phyloP scores from a whole-genome alignment of 2,797 vertebrate species.

The Sebastiscus tertius region DNA sequence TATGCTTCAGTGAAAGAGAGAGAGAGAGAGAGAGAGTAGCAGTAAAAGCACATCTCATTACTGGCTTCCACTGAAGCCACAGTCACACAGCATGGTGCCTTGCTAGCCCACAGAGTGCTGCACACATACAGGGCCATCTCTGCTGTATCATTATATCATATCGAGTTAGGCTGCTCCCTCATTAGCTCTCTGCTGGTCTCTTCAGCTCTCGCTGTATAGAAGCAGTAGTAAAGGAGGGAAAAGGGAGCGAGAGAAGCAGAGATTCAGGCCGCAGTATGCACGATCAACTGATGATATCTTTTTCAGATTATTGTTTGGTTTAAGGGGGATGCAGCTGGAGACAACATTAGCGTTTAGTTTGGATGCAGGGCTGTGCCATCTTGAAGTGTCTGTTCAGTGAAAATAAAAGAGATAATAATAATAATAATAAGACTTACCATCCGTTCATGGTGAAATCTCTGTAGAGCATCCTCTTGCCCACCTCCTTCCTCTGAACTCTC shows the following conservation, averaged over 20 bases:
- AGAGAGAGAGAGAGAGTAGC: slow-evolving; percentile 1
- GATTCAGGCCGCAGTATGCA: neutral
- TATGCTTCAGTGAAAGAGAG: slow-evolving; percentile 21
- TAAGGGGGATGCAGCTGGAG: neutral
- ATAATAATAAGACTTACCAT: slow-evolving; percentile 84
- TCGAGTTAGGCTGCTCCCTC: slow-evolving; percentile 50
- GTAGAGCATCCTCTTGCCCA: slow-evolving; percentile 97
- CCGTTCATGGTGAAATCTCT: slow-evolving; percentile 97
- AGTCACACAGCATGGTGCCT: slow-evolving; percentile 47
- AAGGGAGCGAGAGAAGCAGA: neutral
- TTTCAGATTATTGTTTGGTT: neutral
- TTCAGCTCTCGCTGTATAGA: slow-evolving; percentile 7
- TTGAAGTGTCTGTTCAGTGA: neutral
- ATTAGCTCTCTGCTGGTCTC: slow-evolving; percentile 48
- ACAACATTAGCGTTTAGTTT: neutral
- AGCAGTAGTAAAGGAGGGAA: neutral
- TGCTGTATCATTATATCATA: slow-evolving; percentile 50
- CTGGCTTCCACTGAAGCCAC: slow-evolving; percentile 45
- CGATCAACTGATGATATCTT: neutral
- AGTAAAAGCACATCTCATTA: slow-evolving; percentile 58
- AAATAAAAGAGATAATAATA: neutral
- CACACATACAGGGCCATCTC: slow-evolving; percentile 32
- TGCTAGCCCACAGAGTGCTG: slow-evolving; percentile 32
- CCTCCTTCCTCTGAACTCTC: slow-evolving; percentile 95
- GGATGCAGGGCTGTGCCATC: neutral